Evolutionary conservation across 2,888 invertebrate species (phyloP), one percentile per base, ranked within the genome.

Genomic region (Brachyopa scutellaris): DNA sequence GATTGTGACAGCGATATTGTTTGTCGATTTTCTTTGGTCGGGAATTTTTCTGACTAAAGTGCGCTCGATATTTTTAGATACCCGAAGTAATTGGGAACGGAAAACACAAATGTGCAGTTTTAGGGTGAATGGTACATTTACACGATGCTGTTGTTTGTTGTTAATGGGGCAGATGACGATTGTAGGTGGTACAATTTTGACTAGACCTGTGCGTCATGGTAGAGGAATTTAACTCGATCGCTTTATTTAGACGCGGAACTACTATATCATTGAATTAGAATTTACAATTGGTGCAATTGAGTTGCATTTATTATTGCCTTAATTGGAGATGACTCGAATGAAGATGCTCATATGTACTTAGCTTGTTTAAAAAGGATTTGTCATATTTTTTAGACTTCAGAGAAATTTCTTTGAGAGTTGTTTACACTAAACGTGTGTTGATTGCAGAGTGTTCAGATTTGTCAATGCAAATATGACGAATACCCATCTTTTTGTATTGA

Each of bases 251-350:
- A 73, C n/a, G 8, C 57, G 49, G 33, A 72, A 64, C 26, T 72
- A 78, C 64, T 64, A 64, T 49, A 31, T n/a, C n/a, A n/a, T n/a
- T n/a, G n/a, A n/a, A 40, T 66, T 70, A 47, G 31, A 62, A 76
- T 61, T 19, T 49, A 38, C 61, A 78, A 72, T 67, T 59, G 59
- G 51, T 78, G 77, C 40, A 72, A 51, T 64, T 78, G 55, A 31
- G 7, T 19, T 29, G 38, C 21, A 31, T n/a, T n/a, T n/a, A n/a
- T 26, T 26, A 6, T 26, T 26, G 26, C 26, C 6, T 26, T 26
- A 26, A 5, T 26, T 3, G 26, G 6, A 6, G 6, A 26, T 26
- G 26, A 26, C 26, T 6, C 26, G 6, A 3, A 26, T 26, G 26
- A 26, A 26, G 26, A n/a, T n/a, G n/a, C n/a, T n/a, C n/a, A n/a